Evolutionary conservation across 2,113 vertebrate species (phyloP).

Genomic region (Heptranchias perlo): DNA sequence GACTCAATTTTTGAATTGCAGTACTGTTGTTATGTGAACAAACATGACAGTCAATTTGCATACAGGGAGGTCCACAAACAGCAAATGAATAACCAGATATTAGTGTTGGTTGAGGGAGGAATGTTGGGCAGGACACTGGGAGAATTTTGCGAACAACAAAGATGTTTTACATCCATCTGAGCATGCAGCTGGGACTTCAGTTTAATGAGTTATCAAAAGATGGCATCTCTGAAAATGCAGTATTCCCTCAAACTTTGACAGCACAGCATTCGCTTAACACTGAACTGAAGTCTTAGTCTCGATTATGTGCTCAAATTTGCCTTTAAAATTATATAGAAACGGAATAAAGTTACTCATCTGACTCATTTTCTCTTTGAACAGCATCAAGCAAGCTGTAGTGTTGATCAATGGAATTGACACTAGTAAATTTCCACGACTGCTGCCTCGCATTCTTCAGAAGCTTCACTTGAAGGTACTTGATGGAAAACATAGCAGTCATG

Average conservation of each 20-base stretch:
- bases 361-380: slow-evolving; percentile 47
- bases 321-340: background rate
- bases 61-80: background rate
- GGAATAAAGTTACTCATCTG: slow-evolving; percentile 34
- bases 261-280: background rate
- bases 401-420: slow-evolving; percentile 75
- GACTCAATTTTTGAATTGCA: background rate
- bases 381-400: slow-evolving; percentile 81
- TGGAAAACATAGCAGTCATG: background rate
- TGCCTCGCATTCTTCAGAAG: slow-evolving; percentile 83
- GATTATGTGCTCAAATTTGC: background rate
- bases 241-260: background rate
- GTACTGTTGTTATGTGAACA: background rate
- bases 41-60: background rate
- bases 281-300: background rate
- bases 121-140: background rate
- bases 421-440: slow-evolving; percentile 78
- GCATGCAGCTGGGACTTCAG: background rate
- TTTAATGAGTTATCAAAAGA: background rate
- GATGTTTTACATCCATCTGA: background rate
- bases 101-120: background rate
- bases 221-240: background rate
- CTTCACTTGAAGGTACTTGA: slow-evolving; percentile 82
- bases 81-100: background rate
- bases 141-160: background rate